Base-by-base conservation (phyloP, 2,888 invertebrate species). In the Microctonus hyperodae region DNA sequence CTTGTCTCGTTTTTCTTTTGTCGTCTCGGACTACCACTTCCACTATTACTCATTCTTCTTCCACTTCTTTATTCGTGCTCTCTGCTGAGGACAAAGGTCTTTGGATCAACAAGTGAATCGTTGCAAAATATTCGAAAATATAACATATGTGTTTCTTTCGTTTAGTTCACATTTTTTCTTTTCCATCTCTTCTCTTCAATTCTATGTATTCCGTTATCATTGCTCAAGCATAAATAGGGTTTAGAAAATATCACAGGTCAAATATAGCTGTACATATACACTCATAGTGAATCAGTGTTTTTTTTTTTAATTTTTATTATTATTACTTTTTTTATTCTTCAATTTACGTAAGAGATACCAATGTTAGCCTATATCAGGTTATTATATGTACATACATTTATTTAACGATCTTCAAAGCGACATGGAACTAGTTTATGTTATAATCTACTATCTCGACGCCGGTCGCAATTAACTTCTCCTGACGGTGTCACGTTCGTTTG, bases 391-490 rank as follows among this genome's bases (percentile, higher is more conserved):
- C 16, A 50, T 11, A 6, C 16, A 11, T n/a, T 44, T 13, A 13
- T 28, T 16, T 13, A 48, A 35, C 22, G 23, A 31, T 40, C 50
- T 48, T 44, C 25, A 20, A 50, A 57, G 44, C 74, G 31, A 55
- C 10, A 35, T 5, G 35, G 73, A 79, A 77, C 75, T 78, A 78
- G 78, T 81, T 79, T 80, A 74, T 75, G 74, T 76, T 76, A 78
- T 78, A 79, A 79, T 81, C 74, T 74, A 77, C 76, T 79, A 78
- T 79, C 76, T 74, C 74, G 76, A 76, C 78, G 78, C 75, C 77
- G 78, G 78, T 81, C 76, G 79, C 78, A 80, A 81, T 79, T 81
- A 81, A 81, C 79, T 79, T 76, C 77, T 79, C 79, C 79, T 75
- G 78, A 76, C 76, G 78, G 78, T 78, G 79, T 81, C 78, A 78